Evolutionary conservation across 2,797 vertebrate species (phyloP), one percentile per base, ranked within the genome.

Genomic region (Chelmon rostratus): DNA sequence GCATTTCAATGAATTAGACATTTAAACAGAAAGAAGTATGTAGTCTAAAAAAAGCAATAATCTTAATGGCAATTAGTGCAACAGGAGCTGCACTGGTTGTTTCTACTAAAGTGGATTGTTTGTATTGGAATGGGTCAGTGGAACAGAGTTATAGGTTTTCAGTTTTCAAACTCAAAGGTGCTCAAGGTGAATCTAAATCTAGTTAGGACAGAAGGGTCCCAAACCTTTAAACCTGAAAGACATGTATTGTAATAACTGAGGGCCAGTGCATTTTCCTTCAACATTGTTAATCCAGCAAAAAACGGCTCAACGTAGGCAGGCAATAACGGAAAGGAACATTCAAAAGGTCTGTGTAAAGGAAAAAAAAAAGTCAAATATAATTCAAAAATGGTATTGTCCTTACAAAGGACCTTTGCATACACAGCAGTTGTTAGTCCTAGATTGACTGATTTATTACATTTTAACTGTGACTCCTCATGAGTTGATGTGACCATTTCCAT

Each of bases 401-500:
- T 8, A 40, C 13, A 66, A 68, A 21, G 15, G 25, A n/a, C 10
- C 12, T 50, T 47, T 49, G 19, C 9, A 42, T 25, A 7, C n/a
- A 18, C 1, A 18, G 2, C 2, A 2, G 54, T 15, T 57, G 16
- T 52, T 46, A 19, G 6, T 58, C 31, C 49, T 37, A 61, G 10
- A 21, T 61, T 28, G 33, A 31, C 9, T 53, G 3, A 59, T 69
- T 61, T 33, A 56, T 19, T 58, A 5, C 4, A 49, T 33, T 53
- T 19, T 52, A 52, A 23, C 16, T 40, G 9, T 38, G 6, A 37
- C 10, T 38, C 6, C 16, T 38, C 6, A 16, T 35, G 19, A 44
- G 8, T 42, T 65, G 18, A 12, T 57, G 6, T 49, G n/a, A 6
- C 23, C n/a, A 6, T 74, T 75, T 79, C 61, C 23, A 50, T 10